phyloP scores from a whole-genome alignment of 2,888 invertebrate species.

The Tethea ocularis region DNA sequence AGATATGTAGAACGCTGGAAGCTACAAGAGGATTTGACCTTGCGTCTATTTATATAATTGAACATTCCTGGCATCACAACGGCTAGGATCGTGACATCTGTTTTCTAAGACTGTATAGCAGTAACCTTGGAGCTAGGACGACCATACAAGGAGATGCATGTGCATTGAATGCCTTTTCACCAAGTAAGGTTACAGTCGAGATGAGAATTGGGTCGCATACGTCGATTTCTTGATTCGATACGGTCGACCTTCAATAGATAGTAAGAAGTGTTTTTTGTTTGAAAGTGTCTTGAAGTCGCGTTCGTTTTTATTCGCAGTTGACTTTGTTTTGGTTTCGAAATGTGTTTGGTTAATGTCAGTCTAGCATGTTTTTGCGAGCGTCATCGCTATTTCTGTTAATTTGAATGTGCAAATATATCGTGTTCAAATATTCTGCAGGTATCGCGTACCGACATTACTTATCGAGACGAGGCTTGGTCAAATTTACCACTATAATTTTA shows the following conservation, averaged over 20 bases:
- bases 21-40: constrained; percentile 52
- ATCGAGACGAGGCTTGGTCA: constrained; percentile 12
- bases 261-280: neutral
- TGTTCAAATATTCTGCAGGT: constrained; percentile 21
- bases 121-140: constrained; percentile 44
- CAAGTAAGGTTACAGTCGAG: constrained; percentile 28
- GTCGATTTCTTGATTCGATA: constrained; percentile 16
- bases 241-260: constrained; percentile 3
- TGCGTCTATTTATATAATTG: constrained; percentile 65
- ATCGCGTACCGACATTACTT: neutral
- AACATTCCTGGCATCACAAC: constrained; percentile 47
- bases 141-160: constrained; percentile 43
- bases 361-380: constrained; percentile 13
- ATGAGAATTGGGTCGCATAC: constrained; percentile 28
- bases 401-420: constrained; percentile 17
- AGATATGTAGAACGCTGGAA: constrained; percentile 32
- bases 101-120: constrained; percentile 34
- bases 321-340: constrained; percentile 18
- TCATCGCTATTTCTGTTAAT: constrained; percentile 20
- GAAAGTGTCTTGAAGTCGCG: neutral
- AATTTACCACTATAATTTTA: constrained; percentile 6
- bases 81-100: constrained; percentile 52
- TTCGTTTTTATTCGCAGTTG: neutral
- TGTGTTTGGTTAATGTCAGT: constrained; percentile 28
- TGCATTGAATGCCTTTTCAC: constrained; percentile 27